Evolutionary conservation across 2,888 invertebrate species (phyloP), one percentile per base, ranked within the genome.

Genomic region (Cheilosia variabilis): DNA sequence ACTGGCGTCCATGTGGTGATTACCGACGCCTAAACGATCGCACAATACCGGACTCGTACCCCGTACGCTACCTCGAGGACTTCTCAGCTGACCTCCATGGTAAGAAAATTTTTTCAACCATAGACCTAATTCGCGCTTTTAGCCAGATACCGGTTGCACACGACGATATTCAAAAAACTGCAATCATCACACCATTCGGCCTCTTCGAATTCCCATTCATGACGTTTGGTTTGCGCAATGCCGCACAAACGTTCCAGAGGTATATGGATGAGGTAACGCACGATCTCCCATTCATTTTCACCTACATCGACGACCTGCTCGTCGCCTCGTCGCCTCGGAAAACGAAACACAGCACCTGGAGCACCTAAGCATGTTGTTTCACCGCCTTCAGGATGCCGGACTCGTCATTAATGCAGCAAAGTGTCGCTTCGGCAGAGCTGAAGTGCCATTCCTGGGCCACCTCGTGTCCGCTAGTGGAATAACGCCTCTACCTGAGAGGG

Each of bases 91-190:
- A 31, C 17, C 13, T 60, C 1, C 19, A 22, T 50, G 58, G 47
- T 1, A 69, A 69, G 10, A 19, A 34, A 6, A 50, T 60, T 6
- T 50, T 50, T 52, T 71, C 60, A 10, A 76, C 65, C 1, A 66
- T 76, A 4, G 58, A 76, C 4, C 10, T 66, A 10, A 34, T 66
- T 0, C 50, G 27, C 1, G 57, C 57, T 6, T 19, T 66, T 10
- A 58, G 43, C 1, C 45, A 22, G 22, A 22, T 22, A 22, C 22
- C 22, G 2, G 22, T 22, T 2, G 22, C 22, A 22, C 1, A 2
- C 22, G 22, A 22, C 1, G 22, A 22, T 22, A 22, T 22, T 2
- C 22, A 1, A 0, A 65, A 65, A 37, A 57, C 73, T 19, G 45
- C 60, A 0, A 31, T 31, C 7, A 31, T 31, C 4, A 31, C 31